Evolutionary conservation across 2,113 vertebrate species (phyloP).

Genomic region (Aspidoscelis tigris): DNA sequence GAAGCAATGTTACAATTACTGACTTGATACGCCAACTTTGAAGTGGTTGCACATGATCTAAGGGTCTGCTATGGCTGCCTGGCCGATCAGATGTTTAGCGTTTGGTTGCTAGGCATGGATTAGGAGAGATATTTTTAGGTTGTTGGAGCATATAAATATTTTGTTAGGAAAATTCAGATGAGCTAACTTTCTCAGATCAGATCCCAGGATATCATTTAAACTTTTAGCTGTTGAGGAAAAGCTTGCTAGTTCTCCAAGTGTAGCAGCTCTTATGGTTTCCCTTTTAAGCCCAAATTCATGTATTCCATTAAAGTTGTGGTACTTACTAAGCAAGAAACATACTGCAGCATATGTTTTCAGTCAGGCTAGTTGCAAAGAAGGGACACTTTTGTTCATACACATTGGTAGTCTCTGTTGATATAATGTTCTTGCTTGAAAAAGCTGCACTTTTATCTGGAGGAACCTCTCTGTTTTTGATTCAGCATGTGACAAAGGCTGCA

Average conservation of each 20-base stretch:
- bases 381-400: neutral
- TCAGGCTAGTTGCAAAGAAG: neutral
- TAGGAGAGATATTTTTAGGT: constrained; percentile 64
- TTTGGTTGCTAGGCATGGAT: constrained; percentile 63
- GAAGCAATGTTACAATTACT: constrained; percentile 82
- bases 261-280: neutral
- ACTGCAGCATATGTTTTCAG: neutral
- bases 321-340: neutral
- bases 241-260: neutral
- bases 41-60: constrained; percentile 69
- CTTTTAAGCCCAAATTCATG: neutral
- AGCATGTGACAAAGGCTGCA: too few relatives aligned
- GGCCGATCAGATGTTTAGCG: constrained; percentile 72
- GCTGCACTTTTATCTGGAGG: neutral
- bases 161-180: constrained; percentile 37
- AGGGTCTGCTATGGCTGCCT: constrained; percentile 64
- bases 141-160: constrained; percentile 49
- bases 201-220: constrained; percentile 1
- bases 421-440: neutral
- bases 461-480: neutral
- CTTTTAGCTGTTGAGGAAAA: neutral
- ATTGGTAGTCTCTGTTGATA: neutral
- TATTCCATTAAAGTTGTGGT: neutral
- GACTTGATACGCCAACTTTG: constrained; percentile 79
- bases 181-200: constrained; percentile 43